These are phyloP conservation scores for Rhynchophorus ferrugineus DNA, from an alignment of 1,140 invertebrate species.

Conservation along the genomic window DNA sequence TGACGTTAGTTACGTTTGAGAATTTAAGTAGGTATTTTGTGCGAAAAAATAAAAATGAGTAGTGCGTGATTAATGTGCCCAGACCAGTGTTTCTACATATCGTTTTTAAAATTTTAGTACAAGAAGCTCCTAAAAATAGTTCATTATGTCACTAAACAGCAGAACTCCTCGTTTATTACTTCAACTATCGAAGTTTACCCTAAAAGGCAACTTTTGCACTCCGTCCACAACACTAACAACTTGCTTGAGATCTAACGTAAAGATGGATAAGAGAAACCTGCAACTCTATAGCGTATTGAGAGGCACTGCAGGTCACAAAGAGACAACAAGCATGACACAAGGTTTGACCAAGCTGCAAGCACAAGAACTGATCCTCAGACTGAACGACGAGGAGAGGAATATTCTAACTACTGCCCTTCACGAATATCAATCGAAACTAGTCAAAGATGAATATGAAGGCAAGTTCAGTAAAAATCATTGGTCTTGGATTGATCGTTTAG, in stretches of 20 bases:
- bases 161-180: constrained; percentile 7
- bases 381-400: constrained; percentile 60
- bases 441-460: constrained; percentile 69
- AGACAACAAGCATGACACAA: constrained; percentile 38
- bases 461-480: constrained; percentile 23
- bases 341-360: constrained; percentile 60
- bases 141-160: constrained; percentile 10
- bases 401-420: constrained; percentile 56
- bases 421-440: constrained; percentile 60
- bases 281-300: constrained; percentile 14
- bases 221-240: constrained; percentile 22
- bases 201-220: constrained; percentile 6
- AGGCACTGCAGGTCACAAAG: constrained; percentile 35
- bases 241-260: constrained; percentile 12
- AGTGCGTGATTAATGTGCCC: no score
- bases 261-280: constrained; percentile 20
- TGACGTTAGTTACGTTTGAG: no score
- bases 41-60: no score
- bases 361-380: constrained; percentile 56
- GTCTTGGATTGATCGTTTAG: not conserved
- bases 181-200: constrained; percentile 19
- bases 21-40: no score
- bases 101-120: no score
- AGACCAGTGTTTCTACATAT: no score
- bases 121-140: no score